phyloP scores from a whole-genome alignment of 1,140 invertebrate genomes.

The Papilio polytes region DNA sequence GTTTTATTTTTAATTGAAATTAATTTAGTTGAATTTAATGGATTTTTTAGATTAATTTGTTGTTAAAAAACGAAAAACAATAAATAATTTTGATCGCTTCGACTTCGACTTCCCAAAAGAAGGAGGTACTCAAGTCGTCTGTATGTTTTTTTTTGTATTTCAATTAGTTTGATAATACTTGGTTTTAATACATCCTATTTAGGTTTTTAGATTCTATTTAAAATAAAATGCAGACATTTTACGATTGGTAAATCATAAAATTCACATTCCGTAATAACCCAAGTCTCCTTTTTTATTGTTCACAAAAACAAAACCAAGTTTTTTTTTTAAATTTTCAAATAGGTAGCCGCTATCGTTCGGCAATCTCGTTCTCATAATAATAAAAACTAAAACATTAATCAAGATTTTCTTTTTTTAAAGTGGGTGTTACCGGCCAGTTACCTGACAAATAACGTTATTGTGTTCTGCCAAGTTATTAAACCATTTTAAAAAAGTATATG shows the following conservation, averaged over 20 bases:
- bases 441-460: constrained; percentile 71
- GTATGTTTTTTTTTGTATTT: too few relatives aligned
- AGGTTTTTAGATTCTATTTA: too few relatives aligned
- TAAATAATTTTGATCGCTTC: too few relatives aligned
- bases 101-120: too few relatives aligned
- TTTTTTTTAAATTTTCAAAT: constrained; percentile 40
- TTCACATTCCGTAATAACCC: not conserved
- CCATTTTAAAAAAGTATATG: constrained; percentile 7
- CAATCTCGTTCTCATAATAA: constrained; percentile 48
- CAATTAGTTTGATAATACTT: too few relatives aligned
- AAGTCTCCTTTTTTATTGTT: not conserved
- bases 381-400: constrained; percentile 55
- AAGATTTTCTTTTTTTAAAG: constrained; percentile 56
- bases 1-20: too few relatives aligned
- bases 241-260: not conserved
- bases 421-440: constrained; percentile 60
- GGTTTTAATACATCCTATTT: not conserved
- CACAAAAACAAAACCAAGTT: constrained; percentile 41
- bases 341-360: constrained; percentile 40
- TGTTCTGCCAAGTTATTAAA: constrained; percentile 48
- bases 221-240: not conserved
- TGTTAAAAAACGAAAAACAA: too few relatives aligned
- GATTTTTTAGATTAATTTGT: too few relatives aligned
- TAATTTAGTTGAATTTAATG: too few relatives aligned
- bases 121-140: too few relatives aligned